Evolutionary conservation across 30 jellyfish, hydroid and myxozoan genomes (phyloP), one percentile per base, ranked within the genome.

Genomic region (Aurelia aurita complex sp. Pacific): DNA sequence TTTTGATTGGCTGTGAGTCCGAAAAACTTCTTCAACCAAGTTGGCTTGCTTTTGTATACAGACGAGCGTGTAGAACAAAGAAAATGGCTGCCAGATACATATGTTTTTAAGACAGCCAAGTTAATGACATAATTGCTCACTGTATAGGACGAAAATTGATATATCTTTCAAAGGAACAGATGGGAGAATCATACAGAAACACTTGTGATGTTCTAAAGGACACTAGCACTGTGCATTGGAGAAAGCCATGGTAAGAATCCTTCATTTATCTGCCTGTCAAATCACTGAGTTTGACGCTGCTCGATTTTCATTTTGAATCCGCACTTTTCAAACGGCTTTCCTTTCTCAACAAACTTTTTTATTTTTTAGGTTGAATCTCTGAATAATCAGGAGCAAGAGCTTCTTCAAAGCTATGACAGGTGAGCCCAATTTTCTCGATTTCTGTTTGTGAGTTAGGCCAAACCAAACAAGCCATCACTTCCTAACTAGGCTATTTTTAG

Each of bases 381-480:
- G 68, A 85, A 78, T 67, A 85, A 54, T 52, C 89, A 83, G 85
- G 99, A 94, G 92, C 91, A 94, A 80, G 95, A 94, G 91, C 92
- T 94, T 80, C 99, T 94, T 55, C 87, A 94, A 77, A 94, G 91
- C 78, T 94, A 94, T 85, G 99, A 94, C 95, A 94, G 99, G 99
- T 94, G 70, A 64, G 90, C 5, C 73, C 62, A 4, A 29, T 70
- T 70, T 42, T 17, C 16, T 33, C 33, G 54, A 43, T 29, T 33
- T 15, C 68, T 52, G 72, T 70, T 35, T 46, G 52, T 70, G 5
- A 17, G 38, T 83, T 50, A 66, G 74, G 82, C 69, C 70, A 3
- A 7, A 66, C 17, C 34, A 63, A 66, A 61, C 70, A 61, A 61
- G 32, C 36, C 36, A 16, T 77, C 40, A 18, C 80, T 60, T 59